phyloP scores from a whole-genome alignment of 2,888 invertebrate genomes.

The Erebia palarica region DNA sequence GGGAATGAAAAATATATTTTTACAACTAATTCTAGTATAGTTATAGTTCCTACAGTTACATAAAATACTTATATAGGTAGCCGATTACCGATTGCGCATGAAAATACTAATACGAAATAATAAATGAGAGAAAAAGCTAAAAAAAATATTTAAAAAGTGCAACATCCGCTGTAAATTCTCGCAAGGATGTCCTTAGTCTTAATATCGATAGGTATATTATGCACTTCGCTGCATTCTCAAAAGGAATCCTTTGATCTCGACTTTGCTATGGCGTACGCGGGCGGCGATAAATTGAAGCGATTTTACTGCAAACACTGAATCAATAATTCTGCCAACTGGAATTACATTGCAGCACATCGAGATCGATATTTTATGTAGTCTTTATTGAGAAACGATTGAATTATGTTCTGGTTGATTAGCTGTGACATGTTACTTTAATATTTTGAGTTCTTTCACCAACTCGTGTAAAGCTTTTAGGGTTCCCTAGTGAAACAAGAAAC shows the following conservation, averaged over 20 bases:
- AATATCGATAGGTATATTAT: constrained; percentile 36
- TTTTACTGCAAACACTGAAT: constrained; percentile 52
- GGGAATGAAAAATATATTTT: too few species aligned
- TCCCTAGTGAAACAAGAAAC: too few species aligned
- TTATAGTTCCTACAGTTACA: too few species aligned
- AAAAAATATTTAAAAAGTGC: not conserved
- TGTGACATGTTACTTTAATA: constrained; percentile 28
- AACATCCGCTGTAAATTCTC: constrained; percentile 24
- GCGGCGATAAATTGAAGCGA: constrained; percentile 55
- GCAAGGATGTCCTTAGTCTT: constrained; percentile 39
- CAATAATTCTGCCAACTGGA: constrained; percentile 57
- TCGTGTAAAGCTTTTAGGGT: not conserved
- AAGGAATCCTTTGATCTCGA: constrained; percentile 57
- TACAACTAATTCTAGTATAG: too few species aligned
- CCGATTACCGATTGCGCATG: too few species aligned
- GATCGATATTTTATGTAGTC: constrained; percentile 48
- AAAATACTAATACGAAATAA: too few species aligned
- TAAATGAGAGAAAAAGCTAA: not conserved
- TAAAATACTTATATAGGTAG: too few species aligned
- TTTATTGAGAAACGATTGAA: constrained; percentile 45
- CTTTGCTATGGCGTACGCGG: constrained; percentile 49
- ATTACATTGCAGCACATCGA: constrained; percentile 46
- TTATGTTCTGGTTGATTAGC: constrained; percentile 38
- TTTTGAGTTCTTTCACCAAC: not conserved
- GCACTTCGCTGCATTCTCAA: constrained; percentile 46